These are phyloP conservation scores for Panorpa germanica DNA, from an alignment of 2,888 invertebrate species.

Conservation along the genomic window DNA sequence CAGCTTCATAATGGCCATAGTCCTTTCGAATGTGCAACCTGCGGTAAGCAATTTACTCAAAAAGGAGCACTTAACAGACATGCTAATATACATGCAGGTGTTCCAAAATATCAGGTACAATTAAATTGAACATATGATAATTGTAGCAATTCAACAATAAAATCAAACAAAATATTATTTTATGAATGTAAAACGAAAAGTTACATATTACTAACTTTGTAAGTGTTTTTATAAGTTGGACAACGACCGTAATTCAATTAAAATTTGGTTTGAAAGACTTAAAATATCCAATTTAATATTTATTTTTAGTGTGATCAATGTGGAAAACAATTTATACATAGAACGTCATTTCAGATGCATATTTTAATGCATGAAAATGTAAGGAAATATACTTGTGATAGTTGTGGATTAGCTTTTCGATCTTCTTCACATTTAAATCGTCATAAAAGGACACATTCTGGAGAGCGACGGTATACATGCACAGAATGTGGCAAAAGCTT, in stretches of 20 bases:
- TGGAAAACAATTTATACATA: constrained; percentile 25
- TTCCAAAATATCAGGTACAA: constrained; percentile 21
- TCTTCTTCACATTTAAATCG: constrained; percentile 27
- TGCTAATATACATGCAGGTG: constrained; percentile 30
- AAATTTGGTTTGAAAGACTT: too few relatives aligned
- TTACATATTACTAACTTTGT: too few relatives aligned
- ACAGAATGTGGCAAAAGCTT: too few relatives aligned
- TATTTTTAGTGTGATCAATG: constrained; percentile 20
- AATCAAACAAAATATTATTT: too few relatives aligned
- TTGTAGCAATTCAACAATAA: background rate
- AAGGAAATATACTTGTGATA: constrained; percentile 17
- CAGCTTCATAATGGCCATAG: constrained; percentile 29
- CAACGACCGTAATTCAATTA: too few relatives aligned
- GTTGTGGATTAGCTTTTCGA: constrained; percentile 24
- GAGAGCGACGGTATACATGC: too few relatives aligned
- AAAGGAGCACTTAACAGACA: constrained; percentile 31
- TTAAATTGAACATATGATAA: background rate
- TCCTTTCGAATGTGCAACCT: constrained; percentile 27
- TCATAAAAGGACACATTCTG: constrained; percentile 26
- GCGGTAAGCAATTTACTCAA: constrained; percentile 32
- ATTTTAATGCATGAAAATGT: constrained; percentile 20
- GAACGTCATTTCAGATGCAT: constrained; percentile 25
- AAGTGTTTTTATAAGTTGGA: too few relatives aligned
- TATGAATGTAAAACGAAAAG: too few relatives aligned
- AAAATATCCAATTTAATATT: constrained; percentile 1